Conservation (phyloP, 2,888 invertebrate species). For the Drosophila neonasuta region DNA sequence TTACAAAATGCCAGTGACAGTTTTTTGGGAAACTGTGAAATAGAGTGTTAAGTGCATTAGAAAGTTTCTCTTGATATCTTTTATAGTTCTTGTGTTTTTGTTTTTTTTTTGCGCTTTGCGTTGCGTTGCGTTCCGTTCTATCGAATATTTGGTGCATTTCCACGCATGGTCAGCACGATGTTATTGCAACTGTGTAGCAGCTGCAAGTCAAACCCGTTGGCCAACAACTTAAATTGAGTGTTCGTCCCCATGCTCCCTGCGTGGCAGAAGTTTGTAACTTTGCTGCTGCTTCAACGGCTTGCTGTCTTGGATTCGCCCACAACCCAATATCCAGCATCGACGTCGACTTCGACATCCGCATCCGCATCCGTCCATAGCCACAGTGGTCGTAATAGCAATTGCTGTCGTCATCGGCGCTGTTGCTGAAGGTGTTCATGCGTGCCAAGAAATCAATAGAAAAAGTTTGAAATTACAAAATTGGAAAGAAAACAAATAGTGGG, state of each 20-base stretch:
- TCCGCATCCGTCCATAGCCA: constrained; percentile 40
- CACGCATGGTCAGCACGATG: constrained; percentile 71
- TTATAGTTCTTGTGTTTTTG: constrained; percentile 24
- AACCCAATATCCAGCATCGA: neutral
- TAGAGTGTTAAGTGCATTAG: constrained; percentile 74
- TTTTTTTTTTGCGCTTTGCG: constrained; percentile 8
- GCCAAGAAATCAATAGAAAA: constrained; percentile 77
- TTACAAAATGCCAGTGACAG: constrained; percentile 67
- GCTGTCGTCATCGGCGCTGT: constrained; percentile 60
- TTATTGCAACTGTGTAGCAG: constrained; percentile 26
- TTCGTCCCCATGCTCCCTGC: constrained; percentile 17
- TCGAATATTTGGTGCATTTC: constrained; percentile 60
- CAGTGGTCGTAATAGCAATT: constrained; percentile 48
- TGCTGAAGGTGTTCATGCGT: constrained; percentile 77
- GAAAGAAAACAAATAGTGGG: constrained; percentile 76
- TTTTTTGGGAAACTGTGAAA: constrained; percentile 44
- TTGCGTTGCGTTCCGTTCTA: constrained; percentile 10
- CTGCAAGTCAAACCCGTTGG: constrained; percentile 42
- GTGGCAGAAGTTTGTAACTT: constrained; percentile 63
- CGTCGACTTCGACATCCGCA: constrained; percentile 16
- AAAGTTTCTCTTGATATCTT: constrained; percentile 54
- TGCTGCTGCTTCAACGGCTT: constrained; percentile 34
- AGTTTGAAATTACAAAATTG: constrained; percentile 76
- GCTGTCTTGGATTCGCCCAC: constrained; percentile 43
- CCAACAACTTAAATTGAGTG: constrained; percentile 74